Base-by-base conservation (phyloP, 2,113 vertebrate genomes). In the Gnathonemus echidnorhynchus region DNA sequence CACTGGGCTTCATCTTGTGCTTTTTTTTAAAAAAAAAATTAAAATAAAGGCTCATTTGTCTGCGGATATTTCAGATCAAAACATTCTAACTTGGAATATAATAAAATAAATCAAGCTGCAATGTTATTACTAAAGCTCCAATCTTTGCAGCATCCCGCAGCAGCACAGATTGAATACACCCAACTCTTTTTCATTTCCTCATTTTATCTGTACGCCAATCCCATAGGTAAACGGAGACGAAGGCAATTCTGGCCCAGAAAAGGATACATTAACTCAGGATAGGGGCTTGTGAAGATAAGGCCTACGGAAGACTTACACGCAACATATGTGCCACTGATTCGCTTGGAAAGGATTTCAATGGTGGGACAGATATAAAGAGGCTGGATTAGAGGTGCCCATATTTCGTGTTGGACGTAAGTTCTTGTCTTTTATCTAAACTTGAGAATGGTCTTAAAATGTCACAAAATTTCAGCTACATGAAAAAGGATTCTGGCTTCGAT, bases 181-280 rank as follows among this genome's bases (percentile, higher is more conserved):
- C 2, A 48, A 50, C n/a, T 86, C 84, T 86, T 86, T 86, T 86
- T 86, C 84, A 49, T 86, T 86, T 86, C 84, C 46, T 48, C 84
- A 86, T 49, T 86, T 86, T 24, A 49, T 50, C 48, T 49, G 84
- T 86, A n/a, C 15, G 45, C n/a, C 84, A 86, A 50, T 86, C 84
- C 84, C 84, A 48, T 49, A 50, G 19, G 84, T 86, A 50, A 27
- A 50, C 21, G 21, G 84, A 86, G 48, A 50, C 19, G 2, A 31
- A 86, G 84, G 84, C 84, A 86, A 86, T 86, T 86, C 48, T 86
- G 84, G 13, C 49, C 84, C 13, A 50, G 45, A 49, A 86, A 50
- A 50, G 84, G 45, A 86, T 86, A 50, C 27, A 86, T 86, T 50
- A 86, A 86, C 45, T 86, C 45, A 24, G 48, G 84, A 50, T 48